Evolutionary conservation across 2,888 invertebrate genomes (phyloP).

Genomic region (Agriopis aurantiaria): DNA sequence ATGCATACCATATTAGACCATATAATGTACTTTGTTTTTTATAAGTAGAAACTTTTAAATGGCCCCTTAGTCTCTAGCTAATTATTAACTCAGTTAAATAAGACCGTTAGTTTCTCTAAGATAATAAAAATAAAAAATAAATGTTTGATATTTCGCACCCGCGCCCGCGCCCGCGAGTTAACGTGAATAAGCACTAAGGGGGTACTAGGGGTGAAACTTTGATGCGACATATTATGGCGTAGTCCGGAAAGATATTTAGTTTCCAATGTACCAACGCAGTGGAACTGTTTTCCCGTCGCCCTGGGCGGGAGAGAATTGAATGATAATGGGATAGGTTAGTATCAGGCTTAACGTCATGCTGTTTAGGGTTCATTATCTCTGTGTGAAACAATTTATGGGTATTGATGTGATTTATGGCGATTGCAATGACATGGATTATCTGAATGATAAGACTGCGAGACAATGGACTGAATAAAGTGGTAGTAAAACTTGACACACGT

Average conservation of each 20-base stretch:
- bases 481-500: not conserved
- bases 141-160: no score
- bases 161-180: no score
- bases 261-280: constrained; percentile 37
- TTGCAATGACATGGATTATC: not conserved
- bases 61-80: no score
- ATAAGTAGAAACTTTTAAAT: no score
- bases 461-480: not conserved
- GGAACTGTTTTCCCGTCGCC: constrained; percentile 36
- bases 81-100: no score
- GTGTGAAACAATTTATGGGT: not conserved
- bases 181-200: no score
- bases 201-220: no score
- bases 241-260: constrained; percentile 22
- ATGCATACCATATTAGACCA: no score
- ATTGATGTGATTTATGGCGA: constrained; percentile 5
- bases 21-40: no score
- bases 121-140: no score
- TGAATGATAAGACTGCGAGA: not conserved
- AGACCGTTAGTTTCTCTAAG: no score
- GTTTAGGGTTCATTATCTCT: constrained; percentile 8
- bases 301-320: constrained; percentile 16
- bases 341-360: constrained; percentile 12
- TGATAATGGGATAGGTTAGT: constrained; percentile 22
- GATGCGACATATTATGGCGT: not conserved